Conservation (phyloP, 2,113 vertebrate species). For the Etheostoma spectabile region DNA sequence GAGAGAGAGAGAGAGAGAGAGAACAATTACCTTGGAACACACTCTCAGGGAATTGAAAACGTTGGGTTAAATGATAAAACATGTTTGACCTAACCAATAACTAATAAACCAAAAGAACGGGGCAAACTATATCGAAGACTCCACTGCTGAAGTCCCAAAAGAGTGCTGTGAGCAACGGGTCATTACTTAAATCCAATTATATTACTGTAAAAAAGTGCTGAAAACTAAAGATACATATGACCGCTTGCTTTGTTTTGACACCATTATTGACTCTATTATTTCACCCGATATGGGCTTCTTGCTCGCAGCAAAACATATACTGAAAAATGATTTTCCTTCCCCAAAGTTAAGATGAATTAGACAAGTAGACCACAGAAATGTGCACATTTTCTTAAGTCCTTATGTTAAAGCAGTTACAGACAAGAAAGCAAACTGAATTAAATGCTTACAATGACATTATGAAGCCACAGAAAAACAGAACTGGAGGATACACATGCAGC, state of each 20-base stretch:
- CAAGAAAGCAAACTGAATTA: constrained; percentile 15
- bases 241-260: constrained; percentile 21
- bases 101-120: constrained; percentile 18
- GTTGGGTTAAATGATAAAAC: constrained; percentile 20
- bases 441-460: constrained; percentile 35
- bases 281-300: constrained; percentile 38
- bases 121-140: neutral
- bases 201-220: constrained; percentile 60
- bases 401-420: constrained; percentile 21
- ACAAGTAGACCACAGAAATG: neutral
- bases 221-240: constrained; percentile 45
- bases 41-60: neutral
- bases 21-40: neutral
- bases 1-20: no score
- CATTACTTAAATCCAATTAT: constrained; percentile 43
- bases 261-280: neutral
- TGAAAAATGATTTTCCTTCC: constrained; percentile 12
- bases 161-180: constrained; percentile 2
- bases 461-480: constrained; percentile 33
- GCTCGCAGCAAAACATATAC: constrained; percentile 53
- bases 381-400: constrained; percentile 10
- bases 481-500: constrained; percentile 32
- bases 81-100: constrained; percentile 43
- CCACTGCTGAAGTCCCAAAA: constrained; percentile 34
- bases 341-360: constrained; percentile 14